These are phyloP conservation scores for Tauraco hartlaubi DNA, from an alignment of 2,797 vertebrate genomes.

Conservation along the genomic window DNA sequence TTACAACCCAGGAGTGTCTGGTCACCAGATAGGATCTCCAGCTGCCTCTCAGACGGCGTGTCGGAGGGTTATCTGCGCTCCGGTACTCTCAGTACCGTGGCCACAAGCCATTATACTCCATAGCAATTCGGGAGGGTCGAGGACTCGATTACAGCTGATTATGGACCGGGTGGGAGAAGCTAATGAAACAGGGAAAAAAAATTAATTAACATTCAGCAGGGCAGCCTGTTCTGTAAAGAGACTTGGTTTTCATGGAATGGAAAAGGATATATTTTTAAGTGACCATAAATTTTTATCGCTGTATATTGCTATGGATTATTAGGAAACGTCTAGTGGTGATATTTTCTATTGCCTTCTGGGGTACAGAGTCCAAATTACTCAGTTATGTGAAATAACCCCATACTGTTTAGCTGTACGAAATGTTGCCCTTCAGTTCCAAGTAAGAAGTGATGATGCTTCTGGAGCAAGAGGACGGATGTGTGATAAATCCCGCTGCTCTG, in stretches of 20 bases:
- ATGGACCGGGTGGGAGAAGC: background rate
- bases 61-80: background rate
- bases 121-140: accelerated
- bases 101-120: background rate
- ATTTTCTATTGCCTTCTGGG: background rate
- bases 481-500: background rate
- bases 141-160: background rate
- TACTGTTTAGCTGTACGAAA: background rate
- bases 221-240: background rate
- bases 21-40: constrained; percentile 25
- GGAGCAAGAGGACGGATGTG: background rate
- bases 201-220: background rate
- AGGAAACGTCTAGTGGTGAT: background rate
- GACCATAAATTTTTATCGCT: background rate
- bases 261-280: background rate
- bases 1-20: background rate
- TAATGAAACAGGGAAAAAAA: background rate
- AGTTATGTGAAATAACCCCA: background rate
- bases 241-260: background rate
- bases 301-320: background rate
- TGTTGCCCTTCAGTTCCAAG: background rate
- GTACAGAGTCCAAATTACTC: background rate
- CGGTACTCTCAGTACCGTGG: background rate
- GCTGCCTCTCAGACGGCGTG: background rate
- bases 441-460: background rate